These are phyloP conservation scores for Dromius quadrimaculatus DNA, from an alignment of 2,888 invertebrate species.

Conservation along the genomic window DNA sequence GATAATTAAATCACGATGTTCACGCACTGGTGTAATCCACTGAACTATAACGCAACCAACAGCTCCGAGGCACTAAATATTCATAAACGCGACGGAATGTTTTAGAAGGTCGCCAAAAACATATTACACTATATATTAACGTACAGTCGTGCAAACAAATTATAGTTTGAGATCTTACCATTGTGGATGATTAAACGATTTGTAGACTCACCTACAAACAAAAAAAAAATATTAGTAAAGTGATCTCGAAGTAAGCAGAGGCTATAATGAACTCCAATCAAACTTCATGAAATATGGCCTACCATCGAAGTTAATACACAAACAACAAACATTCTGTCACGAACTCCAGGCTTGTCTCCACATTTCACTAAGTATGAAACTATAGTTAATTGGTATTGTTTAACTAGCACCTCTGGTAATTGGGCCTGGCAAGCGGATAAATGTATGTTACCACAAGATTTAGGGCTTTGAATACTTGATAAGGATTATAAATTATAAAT, in stretches of 20 bases:
- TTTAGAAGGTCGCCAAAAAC: conserved; percentile 37
- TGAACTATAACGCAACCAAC: conserved; percentile 19
- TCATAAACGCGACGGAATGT: conserved; percentile 35
- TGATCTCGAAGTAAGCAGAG: not conserved
- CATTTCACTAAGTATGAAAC: not conserved
- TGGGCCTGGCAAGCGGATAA: not conserved
- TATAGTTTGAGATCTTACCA: not conserved
- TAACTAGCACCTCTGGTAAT: not conserved
- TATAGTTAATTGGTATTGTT: not conserved
- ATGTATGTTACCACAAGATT: conserved; percentile 1
- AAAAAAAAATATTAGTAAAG: not conserved
- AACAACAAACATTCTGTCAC: not conserved
- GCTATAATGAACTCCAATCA: conserved; percentile 17
- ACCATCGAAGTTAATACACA: not conserved
- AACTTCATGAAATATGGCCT: conserved; percentile 20
- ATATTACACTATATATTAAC: conserved; percentile 8
- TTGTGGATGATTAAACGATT: not conserved
- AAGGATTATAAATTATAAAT: not conserved
- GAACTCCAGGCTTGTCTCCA: not conserved
- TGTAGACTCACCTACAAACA: not conserved
- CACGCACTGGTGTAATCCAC: conserved; percentile 39
- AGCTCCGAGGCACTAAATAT: conserved; percentile 27
- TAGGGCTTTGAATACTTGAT: not conserved
- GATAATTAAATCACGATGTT: conserved; percentile 44
- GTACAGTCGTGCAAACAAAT: not conserved